These are phyloP conservation scores for Onychomys arenicola DNA, from an alignment of 2,797 vertebrate species.

Conservation along the genomic window DNA sequence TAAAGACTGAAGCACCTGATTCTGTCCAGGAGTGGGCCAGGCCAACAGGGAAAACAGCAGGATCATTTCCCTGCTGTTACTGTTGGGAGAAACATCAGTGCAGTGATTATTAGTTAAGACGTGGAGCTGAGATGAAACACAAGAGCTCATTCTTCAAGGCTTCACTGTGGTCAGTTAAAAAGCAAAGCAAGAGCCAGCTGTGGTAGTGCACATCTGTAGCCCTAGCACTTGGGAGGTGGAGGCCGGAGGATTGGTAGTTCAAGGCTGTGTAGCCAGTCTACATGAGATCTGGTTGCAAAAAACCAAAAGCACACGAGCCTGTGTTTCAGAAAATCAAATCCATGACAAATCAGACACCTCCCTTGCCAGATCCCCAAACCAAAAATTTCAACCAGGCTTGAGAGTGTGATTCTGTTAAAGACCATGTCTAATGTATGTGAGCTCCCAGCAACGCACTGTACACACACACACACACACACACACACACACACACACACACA, in stretches of 20 bases:
- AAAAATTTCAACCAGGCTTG: background rate
- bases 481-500: too few species aligned
- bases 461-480: too few species aligned
- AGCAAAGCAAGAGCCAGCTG: background rate
- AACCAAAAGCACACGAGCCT: background rate
- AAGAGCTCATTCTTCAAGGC: background rate
- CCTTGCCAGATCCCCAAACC: background rate
- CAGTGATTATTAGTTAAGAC: constrained; percentile 6
- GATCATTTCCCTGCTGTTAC: background rate
- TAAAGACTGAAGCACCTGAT: background rate
- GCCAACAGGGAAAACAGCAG: background rate
- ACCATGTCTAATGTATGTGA: background rate
- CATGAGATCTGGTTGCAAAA: background rate
- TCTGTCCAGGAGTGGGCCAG: background rate
- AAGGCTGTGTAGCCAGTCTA: background rate
- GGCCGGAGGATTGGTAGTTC: background rate
- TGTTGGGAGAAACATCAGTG: background rate
- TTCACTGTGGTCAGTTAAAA: background rate
- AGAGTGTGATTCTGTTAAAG: background rate
- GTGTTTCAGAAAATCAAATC: background rate
- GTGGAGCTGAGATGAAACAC: background rate
- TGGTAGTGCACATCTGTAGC: background rate
- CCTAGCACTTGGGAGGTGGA: background rate
- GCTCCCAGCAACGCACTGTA: background rate
- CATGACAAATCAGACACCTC: background rate